phyloP scores from a whole-genome alignment of 2,113 vertebrate species.

The Esox niger region DNA sequence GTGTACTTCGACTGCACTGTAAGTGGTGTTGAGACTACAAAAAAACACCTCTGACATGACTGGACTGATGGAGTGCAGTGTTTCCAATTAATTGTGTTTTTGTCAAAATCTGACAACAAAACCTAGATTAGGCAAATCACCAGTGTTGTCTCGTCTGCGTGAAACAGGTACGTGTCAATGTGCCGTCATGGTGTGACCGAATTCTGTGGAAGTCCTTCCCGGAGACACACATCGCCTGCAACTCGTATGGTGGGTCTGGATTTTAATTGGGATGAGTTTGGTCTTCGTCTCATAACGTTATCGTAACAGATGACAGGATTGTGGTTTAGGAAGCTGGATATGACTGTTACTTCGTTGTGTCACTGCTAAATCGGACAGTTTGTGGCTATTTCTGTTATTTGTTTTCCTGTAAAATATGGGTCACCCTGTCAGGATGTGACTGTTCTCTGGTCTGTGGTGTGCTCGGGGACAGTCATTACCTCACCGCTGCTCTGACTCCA shows the following conservation, averaged over 20 bases:
- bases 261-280: background rate
- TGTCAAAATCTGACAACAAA: too few relatives aligned
- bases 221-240: conserved; percentile 77
- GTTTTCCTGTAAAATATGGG: conserved; percentile 19
- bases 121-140: too few relatives aligned
- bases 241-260: conserved; percentile 78
- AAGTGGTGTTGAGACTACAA: conserved; percentile 5
- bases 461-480: conserved; percentile 49
- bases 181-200: conserved; percentile 86
- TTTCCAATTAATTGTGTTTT: too few relatives aligned
- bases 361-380: conserved; percentile 20
- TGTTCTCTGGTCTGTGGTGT: conserved; percentile 39
- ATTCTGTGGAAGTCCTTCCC: conserved; percentile 88
- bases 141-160: too few relatives aligned
- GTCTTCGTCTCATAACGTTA: too few relatives aligned
- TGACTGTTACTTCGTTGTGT: conserved; percentile 8
- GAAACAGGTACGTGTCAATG: conserved; percentile 81
- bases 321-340: background rate
- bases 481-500: conserved; percentile 8
- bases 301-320: background rate
- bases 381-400: conserved; percentile 4
- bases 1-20: conserved; percentile 38
- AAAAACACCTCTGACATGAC: conserved; percentile 22
- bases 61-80: conserved; percentile 17
- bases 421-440: conserved; percentile 14